A percentile compares a stretch with the other conserved stretches of the same genome.
These are phyloP conservation scores for Phengaris arion DNA, from an alignment of 2,888 invertebrate species.

Conservation along the genomic window DNA sequence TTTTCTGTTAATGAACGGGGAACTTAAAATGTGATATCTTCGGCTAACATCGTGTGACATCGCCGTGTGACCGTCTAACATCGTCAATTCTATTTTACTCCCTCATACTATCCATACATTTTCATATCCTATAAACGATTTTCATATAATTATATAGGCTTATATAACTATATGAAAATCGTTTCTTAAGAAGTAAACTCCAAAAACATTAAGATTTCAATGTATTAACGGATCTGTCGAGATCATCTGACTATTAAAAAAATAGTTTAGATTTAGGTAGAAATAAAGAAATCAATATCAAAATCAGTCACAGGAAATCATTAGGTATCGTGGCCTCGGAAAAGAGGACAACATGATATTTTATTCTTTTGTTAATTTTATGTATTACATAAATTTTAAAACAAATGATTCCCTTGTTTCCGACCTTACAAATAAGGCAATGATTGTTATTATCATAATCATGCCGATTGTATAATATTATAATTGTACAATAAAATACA, in stretches of 20 bases:
- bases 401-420: constrained; percentile 1
- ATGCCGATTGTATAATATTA: background rate
- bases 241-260: constrained; percentile 25
- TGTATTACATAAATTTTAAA: background rate
- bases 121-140: no score
- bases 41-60: no score
- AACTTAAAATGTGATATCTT: no score
- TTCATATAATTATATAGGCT: no score
- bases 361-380: background rate
- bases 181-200: no score
- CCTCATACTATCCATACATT: no score
- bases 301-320: background rate
- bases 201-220: background rate
- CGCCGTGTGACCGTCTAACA: no score
- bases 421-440: background rate
- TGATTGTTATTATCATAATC: background rate
- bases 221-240: background rate
- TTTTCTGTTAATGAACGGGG: no score
- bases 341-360: background rate
- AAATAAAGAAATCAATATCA: constrained; percentile 34
- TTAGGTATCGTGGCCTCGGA: background rate
- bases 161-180: no score
- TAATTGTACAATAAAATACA: constrained; percentile 5
- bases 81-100: no score
- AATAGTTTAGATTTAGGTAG: constrained; percentile 35